These are phyloP conservation scores for Etheostoma spectabile DNA, from an alignment of 2,113 vertebrate genomes.

Conservation along the genomic window DNA sequence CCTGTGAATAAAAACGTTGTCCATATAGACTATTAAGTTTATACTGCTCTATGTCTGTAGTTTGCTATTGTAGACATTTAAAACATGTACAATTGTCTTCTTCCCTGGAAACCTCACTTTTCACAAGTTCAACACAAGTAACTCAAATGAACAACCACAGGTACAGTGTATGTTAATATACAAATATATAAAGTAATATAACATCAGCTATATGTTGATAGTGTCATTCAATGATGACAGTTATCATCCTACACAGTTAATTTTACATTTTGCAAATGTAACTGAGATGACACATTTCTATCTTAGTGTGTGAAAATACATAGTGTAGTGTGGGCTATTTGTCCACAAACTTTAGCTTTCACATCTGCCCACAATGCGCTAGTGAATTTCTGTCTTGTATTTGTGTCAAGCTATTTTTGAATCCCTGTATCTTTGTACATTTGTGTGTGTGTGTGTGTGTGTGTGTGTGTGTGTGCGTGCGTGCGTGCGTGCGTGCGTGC, in stretches of 20 bases:
- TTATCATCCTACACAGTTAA: slow-evolving; percentile 4
- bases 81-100: not conserved
- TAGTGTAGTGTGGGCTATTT: slow-evolving; percentile 60
- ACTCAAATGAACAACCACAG: not conserved
- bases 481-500: slow-evolving; percentile 50
- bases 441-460: slow-evolving; percentile 10
- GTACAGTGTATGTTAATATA: not conserved
- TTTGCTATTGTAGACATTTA: not conserved
- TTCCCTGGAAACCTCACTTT: not conserved
- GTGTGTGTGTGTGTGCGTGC: slow-evolving; percentile 23
- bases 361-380: slow-evolving; percentile 72
- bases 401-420: slow-evolving; percentile 76
- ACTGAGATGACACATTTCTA: slow-evolving; percentile 47
- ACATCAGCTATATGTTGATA: not conserved
- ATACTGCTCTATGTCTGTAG: not conserved
- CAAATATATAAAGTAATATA: not conserved
- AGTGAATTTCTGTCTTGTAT: slow-evolving; percentile 71
- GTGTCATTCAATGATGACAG: not conserved
- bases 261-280: slow-evolving; percentile 27
- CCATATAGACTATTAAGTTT: not conserved
- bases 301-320: slow-evolving; percentile 53
- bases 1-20: too few species aligned
- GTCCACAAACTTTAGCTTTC: slow-evolving; percentile 67
- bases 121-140: not conserved
- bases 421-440: slow-evolving; percentile 54